These are phyloP conservation scores for Cerastoderma edule DNA, from an alignment of 2,888 invertebrate species.

Conservation along the genomic window DNA sequence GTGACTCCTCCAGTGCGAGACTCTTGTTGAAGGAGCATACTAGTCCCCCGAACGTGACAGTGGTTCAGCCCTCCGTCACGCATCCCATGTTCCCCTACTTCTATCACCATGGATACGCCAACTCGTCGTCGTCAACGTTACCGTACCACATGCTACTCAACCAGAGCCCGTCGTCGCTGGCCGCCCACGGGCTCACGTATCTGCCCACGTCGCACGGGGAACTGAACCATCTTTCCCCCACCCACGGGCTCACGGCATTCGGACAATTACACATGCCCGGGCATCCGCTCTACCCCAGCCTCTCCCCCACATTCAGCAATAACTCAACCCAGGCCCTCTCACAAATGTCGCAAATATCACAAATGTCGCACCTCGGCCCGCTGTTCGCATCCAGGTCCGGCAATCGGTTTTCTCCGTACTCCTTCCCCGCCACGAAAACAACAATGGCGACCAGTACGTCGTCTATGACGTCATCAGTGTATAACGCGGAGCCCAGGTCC, in stretches of 20 bases:
- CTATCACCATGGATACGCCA: constrained; percentile 91
- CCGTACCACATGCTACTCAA: constrained; percentile 76
- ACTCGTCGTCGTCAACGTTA: constrained; percentile 86
- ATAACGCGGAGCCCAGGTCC: constrained; percentile 70
- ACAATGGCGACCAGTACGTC: constrained; percentile 82
- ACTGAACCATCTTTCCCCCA: constrained; percentile 85
- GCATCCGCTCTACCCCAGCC: constrained; percentile 86
- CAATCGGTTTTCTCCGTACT: constrained; percentile 95
- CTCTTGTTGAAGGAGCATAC: constrained; percentile 67
- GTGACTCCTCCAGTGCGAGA: constrained; percentile 51
- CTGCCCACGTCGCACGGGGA: constrained; percentile 73
- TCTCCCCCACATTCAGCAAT: constrained; percentile 80
- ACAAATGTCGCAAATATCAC: constrained; percentile 61
- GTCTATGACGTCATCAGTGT: constrained; percentile 71
- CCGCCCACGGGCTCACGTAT: constrained; percentile 69
- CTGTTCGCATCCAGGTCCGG: constrained; percentile 85
- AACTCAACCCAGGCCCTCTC: constrained; percentile 80
- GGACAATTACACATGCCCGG: constrained; percentile 93
- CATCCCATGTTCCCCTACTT: constrained; percentile 96
- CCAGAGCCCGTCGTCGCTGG: constrained; percentile 63
- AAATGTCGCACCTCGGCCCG: constrained; percentile 69
- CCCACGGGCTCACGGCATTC: constrained; percentile 88
- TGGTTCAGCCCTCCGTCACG: constrained; percentile 92
- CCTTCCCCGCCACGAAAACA: constrained; percentile 85
- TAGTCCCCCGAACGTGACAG: constrained; percentile 92